phyloP scores from a whole-genome alignment of 2,113 vertebrate genomes.

The Xyrauchen texanus region DNA sequence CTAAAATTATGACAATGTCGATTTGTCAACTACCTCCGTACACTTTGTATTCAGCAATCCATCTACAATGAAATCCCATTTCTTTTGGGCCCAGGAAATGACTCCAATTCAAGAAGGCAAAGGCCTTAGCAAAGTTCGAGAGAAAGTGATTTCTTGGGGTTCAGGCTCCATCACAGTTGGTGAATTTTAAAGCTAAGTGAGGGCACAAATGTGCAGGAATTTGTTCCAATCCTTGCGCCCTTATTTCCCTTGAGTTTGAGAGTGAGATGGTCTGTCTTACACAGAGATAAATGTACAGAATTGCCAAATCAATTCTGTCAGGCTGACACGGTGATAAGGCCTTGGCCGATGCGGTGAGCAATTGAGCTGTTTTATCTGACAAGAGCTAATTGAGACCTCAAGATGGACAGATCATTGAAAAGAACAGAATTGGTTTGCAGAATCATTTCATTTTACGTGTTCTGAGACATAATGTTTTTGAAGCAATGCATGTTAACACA shows the following conservation, averaged over 20 bases:
- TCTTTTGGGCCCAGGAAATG: not conserved
- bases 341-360: slow-evolving; percentile 13
- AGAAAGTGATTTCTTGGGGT: slow-evolving; percentile 32
- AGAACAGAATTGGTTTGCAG: not conserved
- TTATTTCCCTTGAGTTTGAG: slow-evolving; percentile 46
- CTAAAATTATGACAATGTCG: too few relatives aligned
- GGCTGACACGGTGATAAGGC: slow-evolving; percentile 41
- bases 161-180: slow-evolving; percentile 26
- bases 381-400: slow-evolving; percentile 36
- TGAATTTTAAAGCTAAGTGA: slow-evolving; percentile 34
- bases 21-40: too few relatives aligned
- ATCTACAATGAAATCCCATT: not conserved
- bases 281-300: slow-evolving; percentile 45
- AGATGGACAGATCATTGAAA: slow-evolving; percentile 35
- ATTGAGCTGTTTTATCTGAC: slow-evolving; percentile 35
- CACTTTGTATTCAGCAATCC: slow-evolving; percentile 13
- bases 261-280: slow-evolving; percentile 38
- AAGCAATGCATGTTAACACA: not conserved
- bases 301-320: slow-evolving; percentile 38
- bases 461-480: not conserved
- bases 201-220: slow-evolving; percentile 39
- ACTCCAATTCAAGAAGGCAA: not conserved
- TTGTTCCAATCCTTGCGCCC: slow-evolving; percentile 45
- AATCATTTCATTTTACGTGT: not conserved
- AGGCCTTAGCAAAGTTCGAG: slow-evolving; percentile 28